A percentile compares a stretch with the other conserved stretches of the same genome.
Evolutionary conservation across 2,888 invertebrate genomes (phyloP).

Genomic region (Epiblema foenella): DNA sequence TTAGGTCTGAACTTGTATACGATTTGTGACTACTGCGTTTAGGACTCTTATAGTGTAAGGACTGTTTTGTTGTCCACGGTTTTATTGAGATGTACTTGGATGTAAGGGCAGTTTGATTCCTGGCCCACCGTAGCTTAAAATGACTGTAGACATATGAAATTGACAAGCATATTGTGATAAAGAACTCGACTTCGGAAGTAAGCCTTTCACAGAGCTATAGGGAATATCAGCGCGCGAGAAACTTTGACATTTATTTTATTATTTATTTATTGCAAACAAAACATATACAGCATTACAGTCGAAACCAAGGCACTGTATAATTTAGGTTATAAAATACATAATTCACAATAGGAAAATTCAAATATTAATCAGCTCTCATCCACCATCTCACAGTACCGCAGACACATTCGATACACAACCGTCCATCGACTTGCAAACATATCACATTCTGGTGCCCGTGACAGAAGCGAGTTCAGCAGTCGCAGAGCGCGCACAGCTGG

Average conservation of each 20-base stretch:
- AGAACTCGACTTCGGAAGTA: not conserved
- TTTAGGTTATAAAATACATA: too few relatives aligned
- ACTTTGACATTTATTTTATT: not conserved
- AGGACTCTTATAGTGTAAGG: not conserved
- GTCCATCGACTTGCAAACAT: too few relatives aligned
- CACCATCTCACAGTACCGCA: too few relatives aligned
- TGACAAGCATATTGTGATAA: not conserved
- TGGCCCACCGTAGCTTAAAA: conserved; percentile 16
- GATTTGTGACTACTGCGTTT: not conserved
- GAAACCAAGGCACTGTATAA: too few relatives aligned
- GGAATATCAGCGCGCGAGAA: not conserved
- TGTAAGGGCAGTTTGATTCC: conserved; percentile 27
- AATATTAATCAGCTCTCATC: too few relatives aligned
- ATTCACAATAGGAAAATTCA: too few relatives aligned
- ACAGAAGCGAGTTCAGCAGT: too few relatives aligned
- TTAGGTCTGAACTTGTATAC: not conserved
- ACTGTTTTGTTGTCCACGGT: conserved; percentile 24
- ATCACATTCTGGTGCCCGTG: too few relatives aligned
- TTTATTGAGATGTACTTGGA: conserved; percentile 27
- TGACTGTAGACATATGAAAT: not conserved
- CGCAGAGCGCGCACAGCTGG: too few relatives aligned
- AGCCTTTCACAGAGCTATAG: not conserved
- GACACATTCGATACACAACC: too few relatives aligned
- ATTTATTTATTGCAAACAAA: too few relatives aligned
- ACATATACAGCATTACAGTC: too few relatives aligned